Conservation (phyloP, 1,140 invertebrate genomes). For the Chymomyza costata region DNA sequence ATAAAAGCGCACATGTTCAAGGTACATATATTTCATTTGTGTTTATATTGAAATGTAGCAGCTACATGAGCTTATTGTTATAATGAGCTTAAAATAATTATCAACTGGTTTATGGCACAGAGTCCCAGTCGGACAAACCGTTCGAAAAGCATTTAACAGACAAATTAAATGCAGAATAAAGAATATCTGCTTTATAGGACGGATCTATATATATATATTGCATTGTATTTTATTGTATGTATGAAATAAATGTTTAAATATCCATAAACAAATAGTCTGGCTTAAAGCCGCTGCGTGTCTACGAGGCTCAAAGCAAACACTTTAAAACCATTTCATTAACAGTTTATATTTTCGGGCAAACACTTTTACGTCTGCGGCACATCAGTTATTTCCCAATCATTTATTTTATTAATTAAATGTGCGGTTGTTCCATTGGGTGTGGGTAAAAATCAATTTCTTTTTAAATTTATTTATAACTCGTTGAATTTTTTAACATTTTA, state of each 20-base stretch:
- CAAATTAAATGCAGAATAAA: no score
- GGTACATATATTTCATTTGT: background rate
- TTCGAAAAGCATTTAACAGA: constrained; percentile 29
- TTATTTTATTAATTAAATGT: constrained; percentile 73
- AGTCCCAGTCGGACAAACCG: background rate
- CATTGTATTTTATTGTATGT: no score
- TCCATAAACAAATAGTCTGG: no score
- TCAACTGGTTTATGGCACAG: constrained; percentile 21
- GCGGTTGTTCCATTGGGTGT: constrained; percentile 33
- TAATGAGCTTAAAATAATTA: constrained; percentile 51
- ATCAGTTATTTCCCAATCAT: constrained; percentile 63
- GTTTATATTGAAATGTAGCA: background rate
- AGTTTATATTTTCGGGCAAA: constrained; percentile 45
- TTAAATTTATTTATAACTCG: no score
- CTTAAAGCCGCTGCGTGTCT: no score
- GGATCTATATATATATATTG: background rate
- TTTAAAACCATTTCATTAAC: constrained; percentile 38
- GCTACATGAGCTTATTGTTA: constrained; percentile 8
- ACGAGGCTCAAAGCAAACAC: no score
- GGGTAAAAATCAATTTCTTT: no score
- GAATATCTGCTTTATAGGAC: no score
- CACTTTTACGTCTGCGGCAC: constrained; percentile 52
- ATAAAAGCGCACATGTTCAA: background rate
- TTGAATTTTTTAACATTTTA: no score
- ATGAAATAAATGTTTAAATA: no score